Evolutionary conservation across 2,888 invertebrate genomes (phyloP), one percentile per base, ranked within the genome.

Genomic region (Choristoneura rosaceana): DNA sequence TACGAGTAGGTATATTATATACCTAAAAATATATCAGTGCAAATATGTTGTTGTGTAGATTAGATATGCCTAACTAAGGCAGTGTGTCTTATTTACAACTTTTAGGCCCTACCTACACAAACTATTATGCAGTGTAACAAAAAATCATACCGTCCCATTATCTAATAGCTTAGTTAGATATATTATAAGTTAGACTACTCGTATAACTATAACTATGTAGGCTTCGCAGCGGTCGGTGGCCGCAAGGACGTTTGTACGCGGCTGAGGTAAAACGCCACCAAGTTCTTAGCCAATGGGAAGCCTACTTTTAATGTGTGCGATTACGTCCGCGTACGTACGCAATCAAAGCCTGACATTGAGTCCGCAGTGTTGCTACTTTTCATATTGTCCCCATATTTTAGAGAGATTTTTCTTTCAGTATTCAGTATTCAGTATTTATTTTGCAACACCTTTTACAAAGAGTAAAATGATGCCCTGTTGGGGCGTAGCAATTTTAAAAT

Each of bases 191-290:
- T 47, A 60, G 47, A 34, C 43, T 38, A 25, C 25, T 25, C 25
- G 25, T 25, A 63, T 62, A 59, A 38, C 2, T 59, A 64, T 78
- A 77, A 80, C 81, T 81, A 81, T 80, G 83, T 74, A 78, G 74
- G 77, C 74, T 67, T 83, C 79, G 45, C 33, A 64, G 87, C 90
- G 93, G 93, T 93, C 93, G 92, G 87, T 92, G 89, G 84, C 83
- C 88, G 93, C 93, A 94, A 94, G 93, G 93, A 93, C 93, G 93
- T 93, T 89, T 89, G 87, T 89, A 93, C 91, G 93, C 92, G 92
- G 93, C 90, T 92, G 89, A 82, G 84, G 87, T 80, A 82, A 79
- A 82, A 82, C 82, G 82, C 85, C 80, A 86, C 85, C 60, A 80
- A 82, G 85, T 82, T 87, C 84, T 88, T 83, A 55, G 8, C 90